Evolutionary conservation across 2,113 vertebrate species (phyloP), one percentile per base, ranked within the genome.

Genomic region (Oncorhynchus gorbuscha): DNA sequence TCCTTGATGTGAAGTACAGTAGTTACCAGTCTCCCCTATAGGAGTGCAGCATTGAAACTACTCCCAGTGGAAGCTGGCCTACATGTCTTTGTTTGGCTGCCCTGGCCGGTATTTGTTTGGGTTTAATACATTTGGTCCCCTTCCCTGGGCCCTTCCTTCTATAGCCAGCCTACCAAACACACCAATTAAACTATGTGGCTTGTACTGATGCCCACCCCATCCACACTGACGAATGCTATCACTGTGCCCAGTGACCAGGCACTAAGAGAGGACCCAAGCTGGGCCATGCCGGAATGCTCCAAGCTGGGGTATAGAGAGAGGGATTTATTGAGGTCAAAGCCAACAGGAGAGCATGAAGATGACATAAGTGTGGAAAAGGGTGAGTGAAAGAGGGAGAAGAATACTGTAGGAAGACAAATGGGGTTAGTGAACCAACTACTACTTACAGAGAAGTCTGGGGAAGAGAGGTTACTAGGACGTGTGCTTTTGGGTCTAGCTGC

Each of bases 151-250:
- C 90, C 90, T 84, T 84, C 83, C 84, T 84, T 69, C 84, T 84
- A 87, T 89, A 85, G 88, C 81, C 85, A 82, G 51, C 73, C 76
- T 90, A 88, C 91, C 90, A 92, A 88, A 89, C 82, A 82, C 75
- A 81, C 81, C 82, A 89, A 75, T 86, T 83, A 81, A 89, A 48
- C 75, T 22, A n/a, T 3, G 2, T 61, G 59, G 71, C 80, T 69
- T 77, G 82, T 84, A 83, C 79, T 76, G 69, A 70, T 79, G 72
- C 79, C 82, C 77, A 79, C 76, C 82, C 85, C n/a, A 12, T 66
- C 77, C 74, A 80, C 61, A 74, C 80, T 77, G 77, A 90, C 88
- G 87, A 90, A 91, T 88, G 72, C 76, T 78, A 81, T 80, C 65
- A 84, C 83, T 90, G 84, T 90, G 82, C 66, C 81, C 30, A 58